phyloP scores from a whole-genome alignment of 2,888 invertebrate genomes.

The Drosophila neutralis region DNA sequence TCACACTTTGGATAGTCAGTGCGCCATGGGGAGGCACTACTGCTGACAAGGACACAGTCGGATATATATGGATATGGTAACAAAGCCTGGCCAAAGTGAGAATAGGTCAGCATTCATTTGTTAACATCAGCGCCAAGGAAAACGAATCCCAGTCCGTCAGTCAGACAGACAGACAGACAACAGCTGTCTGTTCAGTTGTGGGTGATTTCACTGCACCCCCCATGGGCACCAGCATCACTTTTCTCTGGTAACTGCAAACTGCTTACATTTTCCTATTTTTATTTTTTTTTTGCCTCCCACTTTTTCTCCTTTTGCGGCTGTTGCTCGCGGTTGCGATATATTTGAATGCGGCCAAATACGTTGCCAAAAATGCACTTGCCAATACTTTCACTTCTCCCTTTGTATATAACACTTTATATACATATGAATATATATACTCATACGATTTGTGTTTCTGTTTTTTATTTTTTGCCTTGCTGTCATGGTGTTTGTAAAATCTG shows the following conservation, averaged over 20 bases:
- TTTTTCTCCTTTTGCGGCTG: constrained; percentile 53
- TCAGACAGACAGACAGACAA: constrained; percentile 22
- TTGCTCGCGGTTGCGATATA: constrained; percentile 28
- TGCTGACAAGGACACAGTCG: not conserved
- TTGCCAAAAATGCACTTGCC: constrained; percentile 52
- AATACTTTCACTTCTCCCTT: constrained; percentile 49
- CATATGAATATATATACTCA: constrained; percentile 7
- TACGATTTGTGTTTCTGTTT: constrained; percentile 33
- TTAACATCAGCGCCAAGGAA: constrained; percentile 40
- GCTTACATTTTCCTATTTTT: constrained; percentile 78
- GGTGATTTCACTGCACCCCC: constrained; percentile 34
- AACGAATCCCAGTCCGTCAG: constrained; percentile 5
- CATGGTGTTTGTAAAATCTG: constrained; percentile 44
- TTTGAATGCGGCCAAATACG: constrained; percentile 39
- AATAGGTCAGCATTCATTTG: constrained; percentile 41
- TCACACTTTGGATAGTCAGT: not conserved
- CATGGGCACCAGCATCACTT: constrained; percentile 4
- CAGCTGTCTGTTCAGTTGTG: constrained; percentile 29
- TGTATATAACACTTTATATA: constrained; percentile 14
- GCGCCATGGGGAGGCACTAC: not conserved
- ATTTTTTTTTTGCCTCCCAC: constrained; percentile 79
- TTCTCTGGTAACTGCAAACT: constrained; percentile 72
- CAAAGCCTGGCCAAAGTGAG: constrained; percentile 3
- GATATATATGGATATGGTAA: constrained; percentile 2
- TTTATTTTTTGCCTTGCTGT: constrained; percentile 43